Evolutionary conservation across 2,888 invertebrate species (phyloP).

Genomic region (Hydrotaea diabolus): DNA sequence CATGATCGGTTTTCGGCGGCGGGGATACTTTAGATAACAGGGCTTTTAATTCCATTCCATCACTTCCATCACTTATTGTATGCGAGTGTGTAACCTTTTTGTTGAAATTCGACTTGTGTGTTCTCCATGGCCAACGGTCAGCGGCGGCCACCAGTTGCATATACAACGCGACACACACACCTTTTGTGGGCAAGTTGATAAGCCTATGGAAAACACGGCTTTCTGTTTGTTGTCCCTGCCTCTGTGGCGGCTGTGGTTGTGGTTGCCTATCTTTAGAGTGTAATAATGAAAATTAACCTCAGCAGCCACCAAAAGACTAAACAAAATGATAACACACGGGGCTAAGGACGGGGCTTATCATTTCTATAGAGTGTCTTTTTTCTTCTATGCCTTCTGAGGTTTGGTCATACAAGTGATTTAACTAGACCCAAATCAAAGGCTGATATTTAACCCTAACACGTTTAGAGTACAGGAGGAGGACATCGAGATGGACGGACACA

Average conservation of each 20-base stretch:
- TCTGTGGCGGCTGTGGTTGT: neutral
- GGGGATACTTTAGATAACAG: slow-evolving; percentile 30
- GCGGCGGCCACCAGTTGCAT: neutral
- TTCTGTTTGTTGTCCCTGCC: neutral
- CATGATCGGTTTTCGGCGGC: neutral
- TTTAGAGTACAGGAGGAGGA: neutral
- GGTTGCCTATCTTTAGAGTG: neutral
- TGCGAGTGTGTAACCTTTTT: no score
- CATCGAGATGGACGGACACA: neutral
- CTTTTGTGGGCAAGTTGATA: slow-evolving; percentile 28
- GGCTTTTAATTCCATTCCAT: slow-evolving; percentile 29
- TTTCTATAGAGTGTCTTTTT: neutral
- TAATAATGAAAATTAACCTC: slow-evolving; percentile 54
- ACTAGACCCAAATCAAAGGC: slow-evolving; percentile 23
- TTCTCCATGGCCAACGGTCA: neutral
- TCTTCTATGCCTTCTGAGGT: neutral
- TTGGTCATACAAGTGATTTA: neutral
- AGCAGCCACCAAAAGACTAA: slow-evolving; percentile 52
- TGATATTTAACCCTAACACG: slow-evolving; percentile 22
- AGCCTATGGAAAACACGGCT: slow-evolving; percentile 1
- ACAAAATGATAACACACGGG: slow-evolving; percentile 56
- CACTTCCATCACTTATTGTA: neutral
- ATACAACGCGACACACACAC: slow-evolving; percentile 17
- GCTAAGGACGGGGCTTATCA: slow-evolving; percentile 2
- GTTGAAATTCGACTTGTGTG: slow-evolving; percentile 38